Evolutionary conservation across 1,140 invertebrate species (phyloP), one percentile per base, ranked within the genome.

Genomic region (Ylistrum balloti): DNA sequence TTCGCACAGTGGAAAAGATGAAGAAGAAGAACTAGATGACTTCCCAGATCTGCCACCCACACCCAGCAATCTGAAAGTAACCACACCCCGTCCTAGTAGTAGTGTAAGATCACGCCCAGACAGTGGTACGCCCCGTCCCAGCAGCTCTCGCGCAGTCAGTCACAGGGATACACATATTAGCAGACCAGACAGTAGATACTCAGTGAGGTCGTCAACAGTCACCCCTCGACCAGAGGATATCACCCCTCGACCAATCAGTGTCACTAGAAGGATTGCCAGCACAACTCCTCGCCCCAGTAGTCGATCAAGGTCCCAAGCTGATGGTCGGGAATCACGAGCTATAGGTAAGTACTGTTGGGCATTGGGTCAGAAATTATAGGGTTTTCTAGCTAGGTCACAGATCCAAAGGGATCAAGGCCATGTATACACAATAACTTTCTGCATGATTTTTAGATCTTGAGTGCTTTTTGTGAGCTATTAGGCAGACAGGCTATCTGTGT

Each of bases 291-390:
- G 34, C 10, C 35, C 22, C 45, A 33, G 33, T 32, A 88, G 90
- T 90, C 48, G 35, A 15, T 34, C 86, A 32, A 33, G 17, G 20
- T 87, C 86, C 35, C 89, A 35, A 85, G 48, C 85, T 56, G 90
- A 91, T 41, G 92, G 93, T n/a, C 86, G 91, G 9, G 33, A 35
- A 56, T 93, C 93, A 15, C 87, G 91, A 56, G 93, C 92, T 87
- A 90, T 94, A 85, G 91, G 93, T 94, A 87, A 48, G 90, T 88
- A 33, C n/a, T n/a, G n/a, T n/a, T n/a, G n/a, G n/a, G n/a, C n/a
- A n/a, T n/a, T n/a, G 35, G 35, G 13, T 38, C 35, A 38, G 35
- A 13, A 13, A 13, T 13, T 38, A 38, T 38, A 38, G 35, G n/a
- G n/a, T n/a, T n/a, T n/a, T n/a, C 35, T 38, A 38, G 5, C 13